phyloP scores from a whole-genome alignment of 1,140 invertebrate species.

The Laupala kohalensis region DNA sequence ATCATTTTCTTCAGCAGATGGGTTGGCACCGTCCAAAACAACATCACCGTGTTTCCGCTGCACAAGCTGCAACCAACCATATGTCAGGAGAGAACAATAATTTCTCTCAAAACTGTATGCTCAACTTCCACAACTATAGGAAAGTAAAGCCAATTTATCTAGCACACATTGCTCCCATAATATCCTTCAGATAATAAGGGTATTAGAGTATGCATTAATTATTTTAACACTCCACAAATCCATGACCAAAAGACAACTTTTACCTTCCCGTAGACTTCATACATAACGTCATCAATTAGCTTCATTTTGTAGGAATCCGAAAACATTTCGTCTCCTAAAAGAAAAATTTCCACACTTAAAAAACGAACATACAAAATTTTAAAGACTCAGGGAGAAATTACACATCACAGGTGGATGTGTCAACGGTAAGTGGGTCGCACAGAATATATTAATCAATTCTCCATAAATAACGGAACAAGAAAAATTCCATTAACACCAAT shows the following conservation, averaged over 20 bases:
- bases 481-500: neutral
- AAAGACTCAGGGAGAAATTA: neutral
- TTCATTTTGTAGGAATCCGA: conserved; percentile 94
- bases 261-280: conserved; percentile 86
- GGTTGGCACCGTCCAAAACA: conserved; percentile 72
- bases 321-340: conserved; percentile 92
- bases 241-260: too few species aligned
- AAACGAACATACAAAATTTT: neutral
- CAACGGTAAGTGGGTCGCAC: neutral
- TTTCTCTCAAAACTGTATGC: neutral
- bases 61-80: conserved; percentile 42
- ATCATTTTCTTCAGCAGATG: conserved; percentile 80
- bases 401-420: neutral
- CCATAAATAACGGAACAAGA: neutral
- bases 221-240: conserved; percentile 1
- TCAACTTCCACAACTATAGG: neutral
- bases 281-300: conserved; percentile 82
- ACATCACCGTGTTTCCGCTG: conserved; percentile 66
- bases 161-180: conserved; percentile 14
- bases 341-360: neutral
- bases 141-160: neutral
- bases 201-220: conserved; percentile 13
- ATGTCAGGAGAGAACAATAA: neutral
- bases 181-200: neutral
- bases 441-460: neutral